Percentiles rank a stretch among this genome's conserved stretches.
These are phyloP conservation scores for Phocoena sinus DNA, from an alignment of 2,113 vertebrate species.

Conservation along the genomic window DNA sequence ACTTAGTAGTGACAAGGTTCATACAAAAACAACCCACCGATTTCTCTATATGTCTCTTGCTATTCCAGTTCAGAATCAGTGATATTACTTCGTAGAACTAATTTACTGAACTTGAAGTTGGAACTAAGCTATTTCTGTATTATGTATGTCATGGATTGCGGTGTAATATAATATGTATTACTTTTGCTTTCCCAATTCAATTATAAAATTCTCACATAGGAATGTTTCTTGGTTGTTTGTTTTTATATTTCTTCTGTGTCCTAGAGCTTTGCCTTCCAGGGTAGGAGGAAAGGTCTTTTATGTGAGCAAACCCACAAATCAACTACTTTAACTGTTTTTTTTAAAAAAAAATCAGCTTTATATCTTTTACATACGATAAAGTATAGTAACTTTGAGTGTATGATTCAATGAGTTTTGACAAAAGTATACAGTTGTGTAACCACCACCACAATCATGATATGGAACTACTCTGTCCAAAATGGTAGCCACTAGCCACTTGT, in stretches of 20 bases:
- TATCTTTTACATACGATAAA: neutral
- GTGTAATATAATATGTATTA: neutral
- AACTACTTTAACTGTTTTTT: neutral
- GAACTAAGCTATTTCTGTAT: neutral
- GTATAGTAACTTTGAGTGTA: neutral
- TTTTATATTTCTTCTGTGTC: neutral
- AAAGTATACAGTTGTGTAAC: neutral
- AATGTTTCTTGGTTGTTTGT: neutral
- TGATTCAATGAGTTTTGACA: neutral
- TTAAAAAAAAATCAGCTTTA: neutral
- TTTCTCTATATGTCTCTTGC: neutral
- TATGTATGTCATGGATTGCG: neutral
- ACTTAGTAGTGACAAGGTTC: neutral
- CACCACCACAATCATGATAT: neutral
- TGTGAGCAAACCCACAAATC: neutral
- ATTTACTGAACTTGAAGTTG: neutral
- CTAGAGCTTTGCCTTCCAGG: neutral
- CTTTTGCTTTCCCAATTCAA: neutral
- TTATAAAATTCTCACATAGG: neutral
- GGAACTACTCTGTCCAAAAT: neutral
- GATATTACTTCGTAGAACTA: neutral
- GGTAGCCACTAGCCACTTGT: neutral
- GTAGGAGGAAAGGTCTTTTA: neutral
- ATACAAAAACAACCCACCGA: neutral
- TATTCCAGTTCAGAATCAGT: neutral